A percentile compares a stretch with the other conserved stretches of the same genome.
phyloP scores from a whole-genome alignment of 2,113 vertebrate genomes.

The Platanista minor region DNA sequence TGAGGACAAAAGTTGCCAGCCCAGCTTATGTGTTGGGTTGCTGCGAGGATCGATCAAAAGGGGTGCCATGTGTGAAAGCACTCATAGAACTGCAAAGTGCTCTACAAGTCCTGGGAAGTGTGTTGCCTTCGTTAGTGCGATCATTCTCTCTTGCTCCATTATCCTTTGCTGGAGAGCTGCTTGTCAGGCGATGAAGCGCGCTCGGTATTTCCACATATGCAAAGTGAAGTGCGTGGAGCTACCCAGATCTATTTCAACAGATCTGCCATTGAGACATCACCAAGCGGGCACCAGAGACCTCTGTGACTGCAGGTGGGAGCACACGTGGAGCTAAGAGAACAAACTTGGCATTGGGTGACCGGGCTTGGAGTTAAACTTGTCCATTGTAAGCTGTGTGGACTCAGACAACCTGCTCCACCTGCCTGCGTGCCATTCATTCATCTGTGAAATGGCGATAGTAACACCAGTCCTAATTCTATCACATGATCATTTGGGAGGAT shows the following conservation, averaged over 20 bases:
- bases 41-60: background rate
- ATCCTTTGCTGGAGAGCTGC: conserved; percentile 50
- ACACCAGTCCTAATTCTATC: background rate
- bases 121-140: background rate
- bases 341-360: background rate
- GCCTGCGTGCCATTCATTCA: background rate
- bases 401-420: background rate
- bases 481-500: background rate
- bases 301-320: fast-evolving
- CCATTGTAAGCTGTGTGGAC: background rate
- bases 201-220: conserved; percentile 5
- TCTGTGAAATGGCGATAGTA: background rate
- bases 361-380: background rate
- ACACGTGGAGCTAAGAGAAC: background rate
- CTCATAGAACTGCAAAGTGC: background rate
- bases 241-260: background rate
- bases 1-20: background rate
- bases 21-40: background rate
- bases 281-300: background rate
- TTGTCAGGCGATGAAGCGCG: conserved; percentile 24
- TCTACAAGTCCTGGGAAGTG: background rate
- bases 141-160: conserved; percentile 43
- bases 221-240: background rate
- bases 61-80: background rate
- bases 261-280: background rate